Percentiles rank a stretch among this genome's conserved stretches.
Conservation (phyloP, 2,797 vertebrate genomes). For the Aeoliscus strigatus region DNA sequence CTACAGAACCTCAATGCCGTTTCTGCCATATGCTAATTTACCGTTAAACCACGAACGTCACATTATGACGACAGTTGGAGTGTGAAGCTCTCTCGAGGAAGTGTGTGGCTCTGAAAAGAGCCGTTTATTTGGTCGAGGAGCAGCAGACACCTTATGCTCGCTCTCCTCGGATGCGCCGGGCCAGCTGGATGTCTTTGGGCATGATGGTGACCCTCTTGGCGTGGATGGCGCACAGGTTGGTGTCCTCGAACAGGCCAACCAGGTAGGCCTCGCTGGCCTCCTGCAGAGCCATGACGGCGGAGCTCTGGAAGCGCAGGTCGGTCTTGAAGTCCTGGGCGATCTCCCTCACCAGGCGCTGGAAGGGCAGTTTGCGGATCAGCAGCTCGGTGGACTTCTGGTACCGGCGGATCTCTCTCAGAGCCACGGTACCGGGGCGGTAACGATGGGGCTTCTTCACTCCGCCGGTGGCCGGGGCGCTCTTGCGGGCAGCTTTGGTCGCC, state of each 20-base stretch:
- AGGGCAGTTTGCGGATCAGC: too few relatives aligned
- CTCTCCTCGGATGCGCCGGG: conserved; percentile 4
- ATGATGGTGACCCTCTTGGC: conserved; percentile 16
- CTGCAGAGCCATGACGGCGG: conserved; percentile 15
- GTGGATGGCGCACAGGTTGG: conserved; percentile 5
- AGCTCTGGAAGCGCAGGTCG: conserved; percentile 18
- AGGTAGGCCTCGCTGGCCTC: conserved; percentile 16
- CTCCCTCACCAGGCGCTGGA: too few relatives aligned
- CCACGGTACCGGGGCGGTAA: too few relatives aligned
- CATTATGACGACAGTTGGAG: too few relatives aligned
- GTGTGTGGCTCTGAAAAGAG: too few relatives aligned
- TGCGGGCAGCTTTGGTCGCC: too few relatives aligned
- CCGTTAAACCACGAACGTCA: too few relatives aligned
- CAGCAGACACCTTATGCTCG: too few relatives aligned
- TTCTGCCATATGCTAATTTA: too few relatives aligned
- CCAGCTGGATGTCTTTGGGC: conserved; percentile 21
- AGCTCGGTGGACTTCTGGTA: conserved; percentile 17
- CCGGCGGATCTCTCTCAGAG: conserved; percentile 12
- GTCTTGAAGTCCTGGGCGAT: conserved; percentile 24
- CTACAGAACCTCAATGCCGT: too few relatives aligned
- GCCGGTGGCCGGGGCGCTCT: conserved; percentile 17
- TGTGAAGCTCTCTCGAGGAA: too few relatives aligned
- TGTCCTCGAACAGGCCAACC: conserved; percentile 16
- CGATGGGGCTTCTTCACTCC: conserved; percentile 20
- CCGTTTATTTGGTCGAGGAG: too few relatives aligned